Conservation (phyloP, 2,888 invertebrate species). For the Drosophila putrida region DNA sequence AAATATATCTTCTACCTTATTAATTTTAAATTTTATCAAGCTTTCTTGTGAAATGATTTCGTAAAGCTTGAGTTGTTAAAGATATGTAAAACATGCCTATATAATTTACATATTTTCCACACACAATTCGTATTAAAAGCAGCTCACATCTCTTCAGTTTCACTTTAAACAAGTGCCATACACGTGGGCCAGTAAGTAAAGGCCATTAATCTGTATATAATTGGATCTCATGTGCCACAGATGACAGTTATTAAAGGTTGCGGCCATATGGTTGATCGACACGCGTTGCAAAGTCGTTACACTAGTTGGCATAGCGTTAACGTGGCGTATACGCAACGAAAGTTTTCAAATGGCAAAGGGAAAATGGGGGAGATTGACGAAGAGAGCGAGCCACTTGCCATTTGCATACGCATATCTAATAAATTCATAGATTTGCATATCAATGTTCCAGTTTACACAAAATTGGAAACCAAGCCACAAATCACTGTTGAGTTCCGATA, state of each 20-base stretch:
- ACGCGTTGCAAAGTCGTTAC: background rate
- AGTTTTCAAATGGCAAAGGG: background rate
- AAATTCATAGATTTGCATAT: constrained; percentile 73
- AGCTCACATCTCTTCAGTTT: constrained; percentile 10
- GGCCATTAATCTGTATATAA: constrained; percentile 19
- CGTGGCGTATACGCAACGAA: constrained; percentile 38
- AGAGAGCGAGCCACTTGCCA: constrained; percentile 1
- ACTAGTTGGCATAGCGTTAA: constrained; percentile 1
- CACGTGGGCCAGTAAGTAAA: background rate
- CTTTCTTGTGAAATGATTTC: too few relatives aligned
- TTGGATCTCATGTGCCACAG: constrained; percentile 3
- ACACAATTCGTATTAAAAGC: background rate
- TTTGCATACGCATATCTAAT: constrained; percentile 62
- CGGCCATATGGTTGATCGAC: constrained; percentile 9
- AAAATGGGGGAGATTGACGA: background rate
- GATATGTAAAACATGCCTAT: too few relatives aligned
- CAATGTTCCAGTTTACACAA: constrained; percentile 50
- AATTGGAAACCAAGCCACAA: constrained; percentile 47
- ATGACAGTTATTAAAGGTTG: constrained; percentile 36
- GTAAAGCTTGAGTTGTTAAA: too few relatives aligned
- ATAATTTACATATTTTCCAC: too few relatives aligned
- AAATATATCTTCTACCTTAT: too few relatives aligned
- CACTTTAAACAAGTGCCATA: constrained; percentile 3
- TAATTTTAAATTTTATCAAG: too few relatives aligned
- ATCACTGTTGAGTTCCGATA: constrained; percentile 54